These are phyloP conservation scores for Sminthurinus aureus DNA, from an alignment of 2,888 invertebrate genomes.

Conservation along the genomic window DNA sequence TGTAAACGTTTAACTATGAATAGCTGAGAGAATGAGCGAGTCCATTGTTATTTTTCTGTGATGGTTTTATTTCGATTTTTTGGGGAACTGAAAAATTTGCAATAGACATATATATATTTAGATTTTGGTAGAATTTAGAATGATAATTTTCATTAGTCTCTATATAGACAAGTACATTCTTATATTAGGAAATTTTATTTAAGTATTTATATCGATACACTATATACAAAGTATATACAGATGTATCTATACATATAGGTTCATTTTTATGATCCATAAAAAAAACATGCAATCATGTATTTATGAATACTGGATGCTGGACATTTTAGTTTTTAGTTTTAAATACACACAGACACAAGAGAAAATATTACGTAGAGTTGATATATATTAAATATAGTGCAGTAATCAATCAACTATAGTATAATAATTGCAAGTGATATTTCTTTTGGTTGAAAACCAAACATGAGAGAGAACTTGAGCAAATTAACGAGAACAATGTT, in stretches of 20 bases:
- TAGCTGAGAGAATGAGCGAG: background rate
- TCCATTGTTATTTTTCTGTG: conserved; percentile 10
- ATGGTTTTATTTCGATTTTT: conserved; percentile 6
- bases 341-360: background rate
- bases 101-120: background rate
- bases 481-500: background rate
- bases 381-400: background rate
- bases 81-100: background rate
- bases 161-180: too few species aligned
- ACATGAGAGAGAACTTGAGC: too few species aligned
- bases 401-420: background rate
- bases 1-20: background rate
- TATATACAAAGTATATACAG: background rate
- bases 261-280: background rate
- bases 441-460: background rate
- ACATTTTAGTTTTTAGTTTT: background rate
- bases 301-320: background rate
- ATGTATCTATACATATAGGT: background rate
- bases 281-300: background rate
- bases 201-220: background rate
- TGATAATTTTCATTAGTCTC: background rate
- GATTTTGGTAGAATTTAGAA: background rate
- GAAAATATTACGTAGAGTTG: background rate
- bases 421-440: background rate
- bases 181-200: background rate